Evolutionary conservation across 2,888 invertebrate genomes (phyloP).

Genomic region (Drosophila emarginata): DNA sequence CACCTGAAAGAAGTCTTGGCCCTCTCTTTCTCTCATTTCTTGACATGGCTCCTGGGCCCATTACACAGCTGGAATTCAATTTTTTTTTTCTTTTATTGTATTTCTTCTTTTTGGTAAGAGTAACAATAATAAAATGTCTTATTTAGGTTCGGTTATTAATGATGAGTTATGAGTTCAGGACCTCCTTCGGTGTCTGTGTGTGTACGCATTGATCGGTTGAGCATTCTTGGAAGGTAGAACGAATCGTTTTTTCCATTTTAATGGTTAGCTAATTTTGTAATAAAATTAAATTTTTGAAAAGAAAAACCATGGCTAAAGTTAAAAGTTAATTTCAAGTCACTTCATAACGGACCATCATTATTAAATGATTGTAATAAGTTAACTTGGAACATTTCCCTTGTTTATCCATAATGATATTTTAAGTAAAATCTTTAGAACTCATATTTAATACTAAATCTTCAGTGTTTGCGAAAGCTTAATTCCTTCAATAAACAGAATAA

Average conservation of each 20-base stretch:
- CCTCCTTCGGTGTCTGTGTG: conserved; percentile 55
- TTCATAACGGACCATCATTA: background rate
- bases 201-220: conserved; percentile 24
- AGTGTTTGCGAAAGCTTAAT: too few relatives aligned
- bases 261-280: conserved; percentile 32
- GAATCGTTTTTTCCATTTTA: conserved; percentile 31
- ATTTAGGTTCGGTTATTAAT: conserved; percentile 77
- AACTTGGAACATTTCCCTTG: background rate
- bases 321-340: background rate
- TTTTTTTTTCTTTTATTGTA: conserved; percentile 27
- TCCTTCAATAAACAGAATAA: too few relatives aligned
- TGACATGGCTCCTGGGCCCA: conserved; percentile 10
- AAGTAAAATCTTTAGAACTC: background rate
- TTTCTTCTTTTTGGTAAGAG: background rate
- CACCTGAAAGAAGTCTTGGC: conserved; percentile 48
- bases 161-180: conserved; percentile 75
- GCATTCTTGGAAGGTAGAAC: conserved; percentile 54
- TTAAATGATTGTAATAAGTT: too few relatives aligned
- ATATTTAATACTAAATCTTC: too few relatives aligned
- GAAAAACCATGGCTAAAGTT: background rate
- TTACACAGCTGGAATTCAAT: conserved; percentile 73
- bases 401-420: background rate
- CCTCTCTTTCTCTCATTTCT: conserved; percentile 30
- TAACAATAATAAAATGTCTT: conserved; percentile 74
- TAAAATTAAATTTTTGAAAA: conserved; percentile 6